phyloP scores from a whole-genome alignment of 2,888 invertebrate species.

The Hybos culiciformis region DNA sequence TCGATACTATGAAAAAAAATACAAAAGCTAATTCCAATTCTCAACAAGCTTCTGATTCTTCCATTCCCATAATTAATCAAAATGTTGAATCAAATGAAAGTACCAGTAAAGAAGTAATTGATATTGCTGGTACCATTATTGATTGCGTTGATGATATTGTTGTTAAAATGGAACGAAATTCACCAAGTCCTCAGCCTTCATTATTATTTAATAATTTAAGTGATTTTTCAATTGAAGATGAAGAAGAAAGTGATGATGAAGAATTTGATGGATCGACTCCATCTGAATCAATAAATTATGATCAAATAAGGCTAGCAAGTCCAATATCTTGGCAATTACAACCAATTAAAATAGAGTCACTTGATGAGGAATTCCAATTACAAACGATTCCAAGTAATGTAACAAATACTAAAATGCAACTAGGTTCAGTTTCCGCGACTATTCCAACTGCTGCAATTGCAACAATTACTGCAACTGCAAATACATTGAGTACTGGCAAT shows the following conservation, averaged over 20 bases:
- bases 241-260: conserved; percentile 17
- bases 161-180: conserved; percentile 14
- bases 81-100: conserved; percentile 2
- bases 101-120: not conserved
- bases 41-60: too few relatives aligned
- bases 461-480: conserved; percentile 25
- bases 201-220: conserved; percentile 4
- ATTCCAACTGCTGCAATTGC: conserved; percentile 24
- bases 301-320: conserved; percentile 33
- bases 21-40: too few relatives aligned
- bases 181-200: conserved; percentile 10
- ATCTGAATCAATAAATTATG: conserved; percentile 21
- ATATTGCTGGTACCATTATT: conserved; percentile 3
- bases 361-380: conserved; percentile 22
- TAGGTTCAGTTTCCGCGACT: conserved; percentile 14
- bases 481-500: conserved; percentile 25
- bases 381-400: conserved; percentile 8
- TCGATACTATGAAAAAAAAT: too few relatives aligned
- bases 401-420: conserved; percentile 8
- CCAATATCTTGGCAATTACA: conserved; percentile 35
- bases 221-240: conserved; percentile 2
- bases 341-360: conserved; percentile 28
- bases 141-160: conserved; percentile 11
- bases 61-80: not conserved
- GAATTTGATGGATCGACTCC: conserved; percentile 1